Evolutionary conservation across 2,113 vertebrate genomes (phyloP).

Genomic region (Amphilophus citrinellus): DNA sequence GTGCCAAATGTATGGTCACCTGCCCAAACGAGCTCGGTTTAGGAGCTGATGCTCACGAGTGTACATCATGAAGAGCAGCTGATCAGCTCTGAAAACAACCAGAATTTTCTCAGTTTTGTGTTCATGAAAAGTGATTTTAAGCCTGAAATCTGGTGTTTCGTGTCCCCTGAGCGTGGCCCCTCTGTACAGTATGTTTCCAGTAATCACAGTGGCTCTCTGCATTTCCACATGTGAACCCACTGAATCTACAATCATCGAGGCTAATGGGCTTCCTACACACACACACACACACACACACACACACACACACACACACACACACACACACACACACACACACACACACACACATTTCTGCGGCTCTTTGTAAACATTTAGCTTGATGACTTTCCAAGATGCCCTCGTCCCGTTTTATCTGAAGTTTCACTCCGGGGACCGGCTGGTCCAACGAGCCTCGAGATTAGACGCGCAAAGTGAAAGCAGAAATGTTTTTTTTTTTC

Average conservation of each 20-base stretch:
- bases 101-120: neutral
- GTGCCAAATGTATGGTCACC: neutral
- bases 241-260: neutral
- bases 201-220: conserved; percentile 21
- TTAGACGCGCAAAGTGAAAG: conserved; percentile 68
- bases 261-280: conserved; percentile 63
- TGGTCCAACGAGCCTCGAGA: conserved; percentile 40
- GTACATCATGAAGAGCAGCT: neutral
- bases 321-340: conserved; percentile 29
- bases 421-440: conserved; percentile 32
- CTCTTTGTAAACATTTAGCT: conserved; percentile 79
- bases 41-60: neutral
- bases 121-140: neutral
- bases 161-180: conserved; percentile 6
- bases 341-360: conserved; percentile 46
- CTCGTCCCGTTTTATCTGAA: conserved; percentile 72
- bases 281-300: conserved; percentile 26
- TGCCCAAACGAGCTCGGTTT: neutral
- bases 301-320: conserved; percentile 17
- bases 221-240: conserved; percentile 9
- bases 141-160: neutral
- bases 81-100: neutral
- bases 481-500: conserved; percentile 44
- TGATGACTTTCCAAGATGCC: conserved; percentile 77
- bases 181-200: conserved; percentile 1